phyloP scores from a whole-genome alignment of 2,113 vertebrate genomes.

The Cavia porcellus region DNA sequence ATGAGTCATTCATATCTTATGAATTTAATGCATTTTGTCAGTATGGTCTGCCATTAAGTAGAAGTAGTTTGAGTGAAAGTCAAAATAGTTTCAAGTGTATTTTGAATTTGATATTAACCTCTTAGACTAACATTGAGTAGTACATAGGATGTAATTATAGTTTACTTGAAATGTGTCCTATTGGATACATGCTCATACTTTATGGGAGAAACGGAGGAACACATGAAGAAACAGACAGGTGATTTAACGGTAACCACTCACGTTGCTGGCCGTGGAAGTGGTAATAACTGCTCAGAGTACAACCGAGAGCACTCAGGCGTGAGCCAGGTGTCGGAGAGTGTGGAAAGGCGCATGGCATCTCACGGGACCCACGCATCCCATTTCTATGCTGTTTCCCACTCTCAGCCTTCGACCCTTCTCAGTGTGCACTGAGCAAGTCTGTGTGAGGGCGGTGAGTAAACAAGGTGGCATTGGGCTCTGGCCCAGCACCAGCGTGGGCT shows the following conservation, averaged over 20 bases:
- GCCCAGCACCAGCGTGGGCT: not conserved
- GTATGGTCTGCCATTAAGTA: not conserved
- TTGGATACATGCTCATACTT: not conserved
- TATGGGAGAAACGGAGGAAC: not conserved
- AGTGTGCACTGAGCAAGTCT: not conserved
- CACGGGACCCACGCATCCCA: not conserved
- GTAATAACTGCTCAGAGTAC: not conserved
- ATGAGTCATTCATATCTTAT: constrained; percentile 9
- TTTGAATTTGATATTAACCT: constrained; percentile 53
- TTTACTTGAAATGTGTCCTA: constrained; percentile 33
- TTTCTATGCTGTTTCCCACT: not conserved
- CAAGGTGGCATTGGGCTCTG: not conserved
- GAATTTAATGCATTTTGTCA: not conserved
- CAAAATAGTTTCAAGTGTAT: constrained; percentile 21
- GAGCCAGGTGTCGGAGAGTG: not conserved
- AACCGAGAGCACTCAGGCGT: not conserved
- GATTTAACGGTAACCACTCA: not conserved
- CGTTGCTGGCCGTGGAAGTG: not conserved
- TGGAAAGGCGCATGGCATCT: not conserved
- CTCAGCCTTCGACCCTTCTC: not conserved
- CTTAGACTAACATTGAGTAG: not conserved
- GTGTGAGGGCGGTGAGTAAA: not conserved
- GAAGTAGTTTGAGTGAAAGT: constrained; percentile 43
- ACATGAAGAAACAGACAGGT: not conserved
- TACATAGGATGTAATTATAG: not conserved